Evolutionary conservation across 2,113 vertebrate species (phyloP).

Genomic region (Aegotheles bennettii): DNA sequence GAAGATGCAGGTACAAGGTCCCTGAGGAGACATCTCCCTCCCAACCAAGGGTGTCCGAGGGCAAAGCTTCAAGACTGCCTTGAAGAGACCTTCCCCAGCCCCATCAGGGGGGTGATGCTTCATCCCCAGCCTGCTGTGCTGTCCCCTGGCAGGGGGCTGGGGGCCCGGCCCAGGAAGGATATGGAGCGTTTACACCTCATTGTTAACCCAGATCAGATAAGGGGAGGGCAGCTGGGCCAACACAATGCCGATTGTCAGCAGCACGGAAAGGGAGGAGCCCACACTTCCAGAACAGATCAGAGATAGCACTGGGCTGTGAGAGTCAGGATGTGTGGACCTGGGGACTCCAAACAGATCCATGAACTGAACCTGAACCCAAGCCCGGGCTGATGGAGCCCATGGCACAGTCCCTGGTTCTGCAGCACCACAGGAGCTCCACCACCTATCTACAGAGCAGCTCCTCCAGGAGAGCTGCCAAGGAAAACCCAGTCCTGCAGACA

Average conservation of each 20-base stretch:
- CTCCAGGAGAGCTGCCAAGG: not conserved
- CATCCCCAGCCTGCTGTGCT: not conserved
- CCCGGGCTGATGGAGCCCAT: not conserved
- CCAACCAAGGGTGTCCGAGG: not conserved
- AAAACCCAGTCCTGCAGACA: not conserved
- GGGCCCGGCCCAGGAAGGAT: slow-evolving; percentile 40
- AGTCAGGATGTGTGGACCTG: not conserved
- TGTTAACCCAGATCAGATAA: slow-evolving; percentile 45
- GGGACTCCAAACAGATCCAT: not conserved
- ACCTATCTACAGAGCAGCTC: not conserved
- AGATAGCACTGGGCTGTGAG: not conserved
- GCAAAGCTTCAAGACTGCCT: not conserved
- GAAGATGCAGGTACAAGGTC: not conserved
- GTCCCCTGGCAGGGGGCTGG: not conserved
- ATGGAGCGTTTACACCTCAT: not conserved
- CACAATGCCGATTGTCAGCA: slow-evolving; percentile 38
- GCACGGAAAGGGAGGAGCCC: slow-evolving; percentile 55
- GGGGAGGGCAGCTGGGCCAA: not conserved
- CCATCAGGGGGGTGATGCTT: not conserved
- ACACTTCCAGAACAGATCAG: slow-evolving; percentile 8
- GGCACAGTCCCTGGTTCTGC: too few relatives aligned
- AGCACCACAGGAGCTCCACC: not conserved
- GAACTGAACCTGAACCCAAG: not conserved
- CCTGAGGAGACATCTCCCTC: not conserved
- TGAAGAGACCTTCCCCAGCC: not conserved